These are phyloP conservation scores for Eupeodes luniger DNA, from an alignment of 2,888 invertebrate species.

Conservation along the genomic window DNA sequence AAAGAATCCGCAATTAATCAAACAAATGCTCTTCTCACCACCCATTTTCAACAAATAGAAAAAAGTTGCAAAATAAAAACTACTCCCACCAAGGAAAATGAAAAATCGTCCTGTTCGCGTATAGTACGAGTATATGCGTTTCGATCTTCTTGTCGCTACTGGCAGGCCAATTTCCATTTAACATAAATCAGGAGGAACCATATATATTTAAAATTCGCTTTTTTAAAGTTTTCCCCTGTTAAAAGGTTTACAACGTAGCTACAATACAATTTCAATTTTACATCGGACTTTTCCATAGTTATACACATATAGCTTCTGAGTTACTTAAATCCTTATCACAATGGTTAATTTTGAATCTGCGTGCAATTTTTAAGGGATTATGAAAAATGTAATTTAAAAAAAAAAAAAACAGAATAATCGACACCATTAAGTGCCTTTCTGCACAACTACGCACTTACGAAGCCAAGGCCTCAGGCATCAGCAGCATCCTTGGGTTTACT, in stretches of 20 bases:
- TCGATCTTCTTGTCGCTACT: slow-evolving; percentile 12
- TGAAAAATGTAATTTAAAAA: not conserved
- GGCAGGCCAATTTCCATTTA: slow-evolving; percentile 55
- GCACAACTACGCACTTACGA: slow-evolving; percentile 4
- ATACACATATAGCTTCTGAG: not conserved
- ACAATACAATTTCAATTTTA: not conserved
- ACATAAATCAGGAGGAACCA: slow-evolving; percentile 45
- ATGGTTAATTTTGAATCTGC: not conserved
- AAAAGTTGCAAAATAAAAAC: slow-evolving; percentile 11
- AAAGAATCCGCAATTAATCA: slow-evolving; percentile 40
- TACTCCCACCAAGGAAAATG: slow-evolving; percentile 35
- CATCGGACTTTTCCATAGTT: not conserved
- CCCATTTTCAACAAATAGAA: not conserved
- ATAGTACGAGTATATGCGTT: slow-evolving; percentile 3
- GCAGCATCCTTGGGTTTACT: slow-evolving; percentile 12
- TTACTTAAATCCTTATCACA: not conserved
- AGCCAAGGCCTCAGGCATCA: not conserved
- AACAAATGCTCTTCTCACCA: slow-evolving; percentile 16
- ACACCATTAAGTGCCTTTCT: not conserved
- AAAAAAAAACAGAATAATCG: not conserved
- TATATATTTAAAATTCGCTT: slow-evolving; percentile 5
- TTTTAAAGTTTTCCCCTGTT: slow-evolving; percentile 18
- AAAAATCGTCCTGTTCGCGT: slow-evolving; percentile 29
- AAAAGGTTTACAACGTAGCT: not conserved
- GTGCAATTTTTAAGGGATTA: not conserved